These are phyloP conservation scores for Brachyptera risi DNA, from an alignment of 2,888 invertebrate genomes.

Conservation along the genomic window DNA sequence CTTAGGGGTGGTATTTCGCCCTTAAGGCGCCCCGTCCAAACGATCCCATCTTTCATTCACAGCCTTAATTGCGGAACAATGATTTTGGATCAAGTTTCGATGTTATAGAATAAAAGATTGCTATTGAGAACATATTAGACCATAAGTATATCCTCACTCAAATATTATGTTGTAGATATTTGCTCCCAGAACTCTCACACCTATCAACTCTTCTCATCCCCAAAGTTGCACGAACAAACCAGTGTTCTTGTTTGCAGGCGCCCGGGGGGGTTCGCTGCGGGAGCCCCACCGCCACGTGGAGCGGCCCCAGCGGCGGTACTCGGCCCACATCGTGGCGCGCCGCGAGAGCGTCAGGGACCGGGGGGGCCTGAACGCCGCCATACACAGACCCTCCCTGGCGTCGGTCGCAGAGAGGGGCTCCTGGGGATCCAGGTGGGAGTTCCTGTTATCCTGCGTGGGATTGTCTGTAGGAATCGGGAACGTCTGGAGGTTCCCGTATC, in stretches of 20 bases:
- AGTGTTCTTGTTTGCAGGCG: slow-evolving; percentile 5
- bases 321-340: slow-evolving; percentile 39
- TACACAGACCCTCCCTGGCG: slow-evolving; percentile 39
- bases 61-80: too few relatives aligned
- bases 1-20: too few relatives aligned
- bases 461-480: slow-evolving; percentile 84
- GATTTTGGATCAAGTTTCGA: too few relatives aligned
- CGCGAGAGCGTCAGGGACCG: slow-evolving; percentile 38
- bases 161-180: too few relatives aligned
- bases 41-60: too few relatives aligned
- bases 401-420: slow-evolving; percentile 42
- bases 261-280: slow-evolving; percentile 37
- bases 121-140: too few relatives aligned
- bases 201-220: too few relatives aligned
- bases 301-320: slow-evolving; percentile 36
- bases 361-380: slow-evolving; percentile 40
- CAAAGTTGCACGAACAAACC: too few relatives aligned
- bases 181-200: too few relatives aligned
- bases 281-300: slow-evolving; percentile 34
- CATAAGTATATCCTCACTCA: too few relatives aligned
- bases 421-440: slow-evolving; percentile 55
- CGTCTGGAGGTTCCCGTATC: slow-evolving; percentile 81
- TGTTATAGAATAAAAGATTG: too few relatives aligned
- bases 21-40: too few relatives aligned
- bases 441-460: slow-evolving; percentile 74